Evolutionary conservation across 2,888 invertebrate genomes (phyloP), one percentile per base, ranked within the genome.

Genomic region (Tenthredo notha): DNA sequence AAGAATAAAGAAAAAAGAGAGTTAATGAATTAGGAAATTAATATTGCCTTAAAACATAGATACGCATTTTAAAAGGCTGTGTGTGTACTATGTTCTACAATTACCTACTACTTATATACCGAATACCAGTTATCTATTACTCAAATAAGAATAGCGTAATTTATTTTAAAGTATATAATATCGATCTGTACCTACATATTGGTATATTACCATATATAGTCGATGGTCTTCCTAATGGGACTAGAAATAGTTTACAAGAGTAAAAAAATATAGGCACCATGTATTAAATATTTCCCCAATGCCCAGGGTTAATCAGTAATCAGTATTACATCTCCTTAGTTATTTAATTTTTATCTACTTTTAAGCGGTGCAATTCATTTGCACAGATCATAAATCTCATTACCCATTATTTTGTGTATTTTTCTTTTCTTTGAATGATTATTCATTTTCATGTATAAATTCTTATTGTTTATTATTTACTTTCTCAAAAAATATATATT

Each of bases 21-120:
- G 15, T 18, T 80, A 33, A 10, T 77, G 7, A 54, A 77, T 54
- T 80, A 75, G 77, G 40, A 78, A 54, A 84, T 50, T 61, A 50
- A 84, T 78, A 90, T 89, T 90, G 90, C 90, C 90, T 90, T 91
- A 90, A 88, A 85, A 91, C 82, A 87, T 88, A 87, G 87, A 88
- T 86, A 85, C 87, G 88, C 86, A 87, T 88, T 88, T 47, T 86
- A 86, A 87, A 84, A 85, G 85, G 84, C 80, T 85, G 78, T 82
- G 72, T 82, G 85, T 82, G 85, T 85, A 85, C 85, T 85, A 85
- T 85, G 70, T 85, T 85, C 29, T 61, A 82, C 75, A 82, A 78
- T 85, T 80, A 78, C 47, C 54, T 70, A 40, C 40, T 70, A 70
- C 80, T 67, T 65, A 84, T 77, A 43, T 67, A 84, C 65, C 65